These are phyloP conservation scores for Eurosta solidaginis DNA, from an alignment of 1,140 invertebrate species.

Conservation along the genomic window DNA sequence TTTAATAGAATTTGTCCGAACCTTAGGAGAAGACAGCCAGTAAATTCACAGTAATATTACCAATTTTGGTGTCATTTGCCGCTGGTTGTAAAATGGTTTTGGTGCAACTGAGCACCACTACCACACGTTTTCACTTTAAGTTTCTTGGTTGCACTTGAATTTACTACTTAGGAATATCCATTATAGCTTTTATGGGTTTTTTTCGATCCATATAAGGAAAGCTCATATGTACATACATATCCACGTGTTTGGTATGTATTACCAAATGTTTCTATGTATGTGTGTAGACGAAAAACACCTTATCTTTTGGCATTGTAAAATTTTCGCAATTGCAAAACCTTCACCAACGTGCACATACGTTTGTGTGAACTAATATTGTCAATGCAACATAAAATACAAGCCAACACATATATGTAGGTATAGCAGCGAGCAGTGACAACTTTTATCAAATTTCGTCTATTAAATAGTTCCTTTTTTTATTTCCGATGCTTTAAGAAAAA, in stretches of 20 bases:
- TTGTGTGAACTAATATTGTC: too few relatives aligned
- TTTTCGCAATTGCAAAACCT: too few relatives aligned
- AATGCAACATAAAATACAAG: too few relatives aligned
- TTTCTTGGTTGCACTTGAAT: not conserved
- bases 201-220: too few relatives aligned
- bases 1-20: too few relatives aligned
- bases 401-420: not conserved
- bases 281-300: not conserved
- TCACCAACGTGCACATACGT: not conserved
- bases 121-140: not conserved
- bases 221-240: not conserved
- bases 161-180: slow-evolving; percentile 20
- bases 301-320: slow-evolving; percentile 16
- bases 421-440: too few relatives aligned
- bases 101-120: not conserved
- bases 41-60: not conserved
- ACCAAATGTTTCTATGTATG: too few relatives aligned
- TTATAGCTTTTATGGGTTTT: slow-evolving; percentile 13
- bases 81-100: not conserved
- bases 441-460: too few relatives aligned
- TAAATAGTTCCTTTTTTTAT: too few relatives aligned
- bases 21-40: not conserved
- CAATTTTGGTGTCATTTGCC: not conserved
- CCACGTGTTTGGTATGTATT: not conserved
- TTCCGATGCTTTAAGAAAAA: too few relatives aligned